Evolutionary conservation across 2,888 invertebrate species (phyloP).

Genomic region (Plagiodera versicolora): DNA sequence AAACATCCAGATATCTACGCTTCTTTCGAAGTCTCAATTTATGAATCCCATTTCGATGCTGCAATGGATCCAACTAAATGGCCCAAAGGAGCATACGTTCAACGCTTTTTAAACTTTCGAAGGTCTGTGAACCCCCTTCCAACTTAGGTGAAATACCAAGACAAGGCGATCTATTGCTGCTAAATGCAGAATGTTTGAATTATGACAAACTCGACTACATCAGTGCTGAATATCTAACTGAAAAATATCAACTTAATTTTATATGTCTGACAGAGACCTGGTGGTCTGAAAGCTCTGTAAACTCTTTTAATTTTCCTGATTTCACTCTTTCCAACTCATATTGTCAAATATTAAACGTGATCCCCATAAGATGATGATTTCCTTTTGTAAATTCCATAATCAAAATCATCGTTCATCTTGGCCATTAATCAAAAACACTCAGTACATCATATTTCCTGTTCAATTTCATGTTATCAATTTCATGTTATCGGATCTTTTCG

Average conservation of each 20-base stretch:
- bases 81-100: constrained; percentile 8
- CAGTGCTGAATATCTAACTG: constrained; percentile 5
- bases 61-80: constrained; percentile 11
- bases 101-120: constrained; percentile 9
- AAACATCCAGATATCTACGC: not conserved
- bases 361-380: too few relatives aligned
- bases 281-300: not conserved
- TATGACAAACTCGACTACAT: constrained; percentile 6
- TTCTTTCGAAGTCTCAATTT: constrained; percentile 1
- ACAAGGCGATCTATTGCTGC: not conserved
- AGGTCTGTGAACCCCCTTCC: not conserved
- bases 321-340: constrained; percentile 5
- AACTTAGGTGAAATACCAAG: not conserved
- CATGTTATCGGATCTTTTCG: too few relatives aligned
- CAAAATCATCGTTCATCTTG: too few relatives aligned
- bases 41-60: not conserved
- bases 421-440: too few relatives aligned
- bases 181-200: not conserved
- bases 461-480: too few relatives aligned
- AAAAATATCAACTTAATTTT: not conserved
- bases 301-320: not conserved
- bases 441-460: too few relatives aligned
- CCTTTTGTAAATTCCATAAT: too few relatives aligned
- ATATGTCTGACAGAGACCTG: constrained; percentile 11
- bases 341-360: too few relatives aligned